These are phyloP conservation scores for Callimorpha dominula DNA, from an alignment of 2,888 invertebrate genomes.

Conservation along the genomic window DNA sequence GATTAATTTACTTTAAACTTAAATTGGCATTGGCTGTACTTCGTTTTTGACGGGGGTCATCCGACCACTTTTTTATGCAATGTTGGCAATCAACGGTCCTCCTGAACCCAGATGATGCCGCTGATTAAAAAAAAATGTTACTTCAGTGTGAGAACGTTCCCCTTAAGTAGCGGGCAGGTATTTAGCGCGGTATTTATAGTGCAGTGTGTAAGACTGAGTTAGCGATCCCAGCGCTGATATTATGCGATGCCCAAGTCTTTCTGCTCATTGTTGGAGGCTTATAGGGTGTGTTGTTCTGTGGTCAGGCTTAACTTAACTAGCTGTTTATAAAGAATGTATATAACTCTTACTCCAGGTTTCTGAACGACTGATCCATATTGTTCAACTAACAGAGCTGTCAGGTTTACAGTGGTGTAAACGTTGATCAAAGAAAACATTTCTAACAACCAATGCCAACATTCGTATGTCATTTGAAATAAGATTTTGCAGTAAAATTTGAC, in stretches of 20 bases:
- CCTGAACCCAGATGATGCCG: not conserved
- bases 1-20: too few species aligned
- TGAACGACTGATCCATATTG: too few species aligned
- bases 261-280: slow-evolving; percentile 42
- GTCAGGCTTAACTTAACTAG: slow-evolving; percentile 14
- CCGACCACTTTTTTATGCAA: too few species aligned
- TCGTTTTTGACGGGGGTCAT: too few species aligned
- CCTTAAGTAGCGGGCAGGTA: slow-evolving; percentile 74
- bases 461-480: too few species aligned
- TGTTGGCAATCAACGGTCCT: too few species aligned
- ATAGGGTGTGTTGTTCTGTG: slow-evolving; percentile 4
- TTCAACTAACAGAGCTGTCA: too few species aligned
- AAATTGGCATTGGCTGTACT: too few species aligned
- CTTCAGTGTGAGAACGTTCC: slow-evolving; percentile 31
- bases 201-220: slow-evolving; percentile 70
- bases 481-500: too few species aligned
- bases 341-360: not conserved
- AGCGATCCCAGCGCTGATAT: slow-evolving; percentile 46
- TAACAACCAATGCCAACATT: too few species aligned
- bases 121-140: not conserved
- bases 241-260: slow-evolving; percentile 40
- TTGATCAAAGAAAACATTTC: too few species aligned
- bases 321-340: not conserved
- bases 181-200: slow-evolving; percentile 78
- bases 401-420: too few species aligned